Percentiles rank a stretch among this genome's conserved stretches.
phyloP scores from a whole-genome alignment of 2,888 invertebrate species.

The Hymenopus coronatus region DNA sequence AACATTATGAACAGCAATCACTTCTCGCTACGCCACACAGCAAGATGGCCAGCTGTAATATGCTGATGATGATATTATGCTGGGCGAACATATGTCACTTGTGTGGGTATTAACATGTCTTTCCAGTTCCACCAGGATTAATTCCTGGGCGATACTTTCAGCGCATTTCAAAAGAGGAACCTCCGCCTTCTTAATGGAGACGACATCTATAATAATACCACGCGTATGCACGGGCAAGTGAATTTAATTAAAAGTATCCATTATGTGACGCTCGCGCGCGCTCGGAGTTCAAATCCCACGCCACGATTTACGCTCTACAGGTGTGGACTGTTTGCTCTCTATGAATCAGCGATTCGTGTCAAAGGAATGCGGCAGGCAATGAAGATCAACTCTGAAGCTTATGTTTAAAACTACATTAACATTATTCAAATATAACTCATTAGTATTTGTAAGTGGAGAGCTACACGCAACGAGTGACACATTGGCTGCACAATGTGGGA shows the following conservation, averaged over 20 bases:
- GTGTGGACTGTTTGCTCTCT: neutral
- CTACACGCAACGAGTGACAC: neutral
- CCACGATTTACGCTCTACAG: neutral
- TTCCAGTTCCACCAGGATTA: neutral
- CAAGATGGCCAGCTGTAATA: neutral
- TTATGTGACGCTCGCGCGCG: neutral
- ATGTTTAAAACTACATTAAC: neutral
- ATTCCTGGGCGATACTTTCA: constrained; percentile 8
- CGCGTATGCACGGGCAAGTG: neutral
- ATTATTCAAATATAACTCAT: constrained; percentile 15
- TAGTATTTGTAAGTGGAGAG: constrained; percentile 1
- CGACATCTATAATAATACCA: neutral
- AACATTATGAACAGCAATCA: constrained; percentile 9
- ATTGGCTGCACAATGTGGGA: neutral
- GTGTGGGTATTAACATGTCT: constrained; percentile 6
- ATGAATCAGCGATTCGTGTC: neutral
- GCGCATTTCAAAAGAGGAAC: neutral
- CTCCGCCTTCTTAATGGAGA: constrained; percentile 10
- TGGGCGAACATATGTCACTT: constrained; percentile 3
- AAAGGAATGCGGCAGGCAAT: neutral
- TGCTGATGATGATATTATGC: neutral
- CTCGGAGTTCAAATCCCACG: constrained; percentile 3
- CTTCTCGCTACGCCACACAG: neutral
- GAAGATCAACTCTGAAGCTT: neutral
- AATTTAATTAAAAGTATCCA: constrained; percentile 10